Evolutionary conservation across 2,888 invertebrate species (phyloP), one percentile per base, ranked within the genome.

Genomic region (Drosophila macrospina): DNA sequence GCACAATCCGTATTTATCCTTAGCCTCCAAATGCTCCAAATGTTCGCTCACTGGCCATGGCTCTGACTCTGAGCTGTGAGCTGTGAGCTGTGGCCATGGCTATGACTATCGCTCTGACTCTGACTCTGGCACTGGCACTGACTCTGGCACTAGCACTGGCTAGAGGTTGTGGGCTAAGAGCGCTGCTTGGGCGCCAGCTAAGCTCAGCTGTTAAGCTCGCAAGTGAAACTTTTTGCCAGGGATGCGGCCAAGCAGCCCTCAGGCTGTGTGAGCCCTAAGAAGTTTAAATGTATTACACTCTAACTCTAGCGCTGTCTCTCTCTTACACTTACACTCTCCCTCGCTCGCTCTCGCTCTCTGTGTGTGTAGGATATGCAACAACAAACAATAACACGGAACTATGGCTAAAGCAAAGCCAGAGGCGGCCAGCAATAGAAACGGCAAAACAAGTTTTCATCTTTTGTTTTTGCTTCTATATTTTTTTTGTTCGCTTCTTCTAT

Each of bases 1-100:
- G 76, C 78, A 82, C 85, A 83, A 89, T 89, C 85, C 85, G 76
- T 83, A 83, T 86, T 89, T 84, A 89, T 89, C 85, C 85, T 78
- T 80, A 63, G 75, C 61, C 71, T 71, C 32, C 41, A 39, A 39
- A 42, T 32, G 47, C 56, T 54, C 3, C 64, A 56, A 78, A 74
- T 70, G 69, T 67, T 67, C 50, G 68, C 64, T 62, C 57, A 56
- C 61, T 69, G 47, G 56, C 76, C 59, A 34, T 57, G 72, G 44
- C 26, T 15, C 15, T 15, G n/a, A 11, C 36, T 50, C 11, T 51
- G 7, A 2, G 24, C 11, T 51, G 7, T 20, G 24, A 44, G 69
- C 20, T 20, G 20, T 20, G 5, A 30, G 7, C 45, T 47, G 45
- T 16, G 45, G 44, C 15, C n/a, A 16, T 44, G 36, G 52, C 47